phyloP scores from a whole-genome alignment of 2,888 invertebrate species.

The Globia sparganii region DNA sequence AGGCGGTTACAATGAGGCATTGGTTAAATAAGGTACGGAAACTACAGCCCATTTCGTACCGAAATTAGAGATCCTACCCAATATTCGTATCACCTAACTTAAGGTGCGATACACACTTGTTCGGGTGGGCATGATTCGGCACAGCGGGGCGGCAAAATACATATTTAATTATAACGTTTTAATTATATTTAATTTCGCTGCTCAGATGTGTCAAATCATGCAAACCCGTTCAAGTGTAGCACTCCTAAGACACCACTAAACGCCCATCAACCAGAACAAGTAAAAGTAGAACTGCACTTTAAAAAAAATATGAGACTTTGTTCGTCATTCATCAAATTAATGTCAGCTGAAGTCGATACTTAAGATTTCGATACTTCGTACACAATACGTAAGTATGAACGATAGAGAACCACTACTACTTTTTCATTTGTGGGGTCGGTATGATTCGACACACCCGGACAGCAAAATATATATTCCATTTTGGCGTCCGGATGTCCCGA shows the following conservation, averaged over 20 bases:
- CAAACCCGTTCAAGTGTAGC: background rate
- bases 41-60: slow-evolving; percentile 1
- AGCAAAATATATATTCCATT: background rate
- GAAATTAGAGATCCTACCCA: background rate
- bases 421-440: background rate
- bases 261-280: background rate
- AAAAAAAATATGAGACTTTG: background rate
- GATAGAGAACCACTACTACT: background rate
- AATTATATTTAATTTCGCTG: too few relatives aligned
- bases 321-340: background rate
- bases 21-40: slow-evolving; percentile 10
- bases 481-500: background rate
- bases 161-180: too few relatives aligned
- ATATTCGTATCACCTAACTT: background rate
- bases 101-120: background rate
- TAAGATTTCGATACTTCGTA: too few relatives aligned
- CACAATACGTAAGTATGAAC: background rate
- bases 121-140: background rate
- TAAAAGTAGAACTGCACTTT: background rate
- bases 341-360: background rate
- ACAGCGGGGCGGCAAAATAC: background rate
- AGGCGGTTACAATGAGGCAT: background rate
- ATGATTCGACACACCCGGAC: background rate
- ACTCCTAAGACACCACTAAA: too few relatives aligned
- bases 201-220: background rate